phyloP scores from a whole-genome alignment of 1,140 invertebrate genomes.

The Trigoniulus corallinus region DNA sequence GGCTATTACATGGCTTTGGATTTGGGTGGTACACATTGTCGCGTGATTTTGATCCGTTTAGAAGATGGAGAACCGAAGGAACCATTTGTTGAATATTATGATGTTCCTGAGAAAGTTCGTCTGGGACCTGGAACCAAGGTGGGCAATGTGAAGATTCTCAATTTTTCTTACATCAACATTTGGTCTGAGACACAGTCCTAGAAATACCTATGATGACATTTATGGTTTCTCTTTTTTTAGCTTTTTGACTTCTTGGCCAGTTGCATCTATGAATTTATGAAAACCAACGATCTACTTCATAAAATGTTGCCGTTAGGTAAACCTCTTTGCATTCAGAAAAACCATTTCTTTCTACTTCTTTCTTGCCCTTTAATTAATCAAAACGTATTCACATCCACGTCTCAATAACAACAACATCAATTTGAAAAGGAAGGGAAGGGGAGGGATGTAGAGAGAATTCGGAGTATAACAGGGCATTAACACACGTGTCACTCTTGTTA shows the following conservation, averaged over 20 bases:
- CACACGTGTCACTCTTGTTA: too few species aligned
- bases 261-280: slow-evolving; percentile 52
- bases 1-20: slow-evolving; percentile 58
- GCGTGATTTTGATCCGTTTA: slow-evolving; percentile 46
- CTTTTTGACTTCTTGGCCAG: slow-evolving; percentile 60
- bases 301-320: slow-evolving; percentile 42
- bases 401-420: too few species aligned
- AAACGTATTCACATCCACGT: too few species aligned
- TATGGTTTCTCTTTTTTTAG: slow-evolving; percentile 21
- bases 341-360: neutral
- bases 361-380: too few species aligned
- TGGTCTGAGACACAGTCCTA: neutral
- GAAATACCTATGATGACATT: neutral
- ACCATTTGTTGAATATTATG: slow-evolving; percentile 35
- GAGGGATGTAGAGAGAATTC: too few species aligned
- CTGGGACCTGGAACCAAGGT: slow-evolving; percentile 33
- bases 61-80: slow-evolving; percentile 29
- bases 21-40: slow-evolving; percentile 63
- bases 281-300: slow-evolving; percentile 32
- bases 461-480: too few species aligned
- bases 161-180: slow-evolving; percentile 6
- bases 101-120: slow-evolving; percentile 37
- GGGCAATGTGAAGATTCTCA: slow-evolving; percentile 14
- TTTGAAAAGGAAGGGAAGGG: too few species aligned
- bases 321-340: neutral